Evolutionary conservation across 2,888 invertebrate genomes (phyloP).

Genomic region (Mellilla xanthometata): DNA sequence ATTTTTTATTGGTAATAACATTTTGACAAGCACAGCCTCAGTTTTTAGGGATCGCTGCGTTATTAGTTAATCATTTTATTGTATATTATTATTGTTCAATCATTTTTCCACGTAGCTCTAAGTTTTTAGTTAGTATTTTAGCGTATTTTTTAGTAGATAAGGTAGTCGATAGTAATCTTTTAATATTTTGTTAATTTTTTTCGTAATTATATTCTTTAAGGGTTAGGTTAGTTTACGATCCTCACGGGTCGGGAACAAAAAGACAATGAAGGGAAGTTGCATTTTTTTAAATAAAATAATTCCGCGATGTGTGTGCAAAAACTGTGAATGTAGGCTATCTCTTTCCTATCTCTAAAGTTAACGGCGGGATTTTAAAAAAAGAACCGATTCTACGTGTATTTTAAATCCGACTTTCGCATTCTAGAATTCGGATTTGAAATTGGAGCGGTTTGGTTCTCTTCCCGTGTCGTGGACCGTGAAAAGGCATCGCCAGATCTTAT

Average conservation of each 20-base stretch:
- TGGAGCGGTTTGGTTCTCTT: not conserved
- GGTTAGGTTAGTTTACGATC: conserved; percentile 69
- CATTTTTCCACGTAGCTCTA: conserved; percentile 79
- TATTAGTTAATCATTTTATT: conserved; percentile 80
- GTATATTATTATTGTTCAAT: conserved; percentile 82
- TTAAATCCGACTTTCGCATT: conserved; percentile 31
- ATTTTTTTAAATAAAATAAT: conserved; percentile 43
- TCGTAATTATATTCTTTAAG: conserved; percentile 67
- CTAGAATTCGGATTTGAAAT: not conserved
- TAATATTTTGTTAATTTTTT: conserved; percentile 80
- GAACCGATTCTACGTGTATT: conserved; percentile 16
- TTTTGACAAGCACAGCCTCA: conserved; percentile 39
- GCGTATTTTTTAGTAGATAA: conserved; percentile 76
- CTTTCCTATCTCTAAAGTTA: conserved; percentile 1
- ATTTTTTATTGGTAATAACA: conserved; percentile 24
- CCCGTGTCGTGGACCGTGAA: conserved; percentile 43
- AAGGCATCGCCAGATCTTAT: conserved; percentile 69
- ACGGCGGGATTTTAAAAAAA: not conserved
- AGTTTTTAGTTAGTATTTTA: conserved; percentile 76
- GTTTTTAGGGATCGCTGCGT: conserved; percentile 60
- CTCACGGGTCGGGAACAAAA: conserved; percentile 72
- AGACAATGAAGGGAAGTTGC: conserved; percentile 79
- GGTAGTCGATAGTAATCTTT: conserved; percentile 77
- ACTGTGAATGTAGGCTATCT: conserved; percentile 21
- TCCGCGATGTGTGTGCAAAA: conserved; percentile 26